These are phyloP conservation scores for Rynchops niger DNA, from an alignment of 2,113 vertebrate species.

Conservation along the genomic window DNA sequence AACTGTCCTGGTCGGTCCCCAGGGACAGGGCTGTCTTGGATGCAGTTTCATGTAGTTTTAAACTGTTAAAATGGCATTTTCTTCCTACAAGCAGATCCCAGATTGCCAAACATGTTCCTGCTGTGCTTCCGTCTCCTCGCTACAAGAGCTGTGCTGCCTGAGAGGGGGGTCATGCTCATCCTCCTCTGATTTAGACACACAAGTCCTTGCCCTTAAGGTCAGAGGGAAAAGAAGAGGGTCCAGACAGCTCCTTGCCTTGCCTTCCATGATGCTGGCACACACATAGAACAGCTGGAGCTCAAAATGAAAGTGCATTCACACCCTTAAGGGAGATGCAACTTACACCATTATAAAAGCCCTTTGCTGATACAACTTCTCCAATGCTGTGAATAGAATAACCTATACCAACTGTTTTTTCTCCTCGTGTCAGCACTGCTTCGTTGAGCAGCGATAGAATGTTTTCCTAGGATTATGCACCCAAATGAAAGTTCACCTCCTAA, in stretches of 20 bases:
- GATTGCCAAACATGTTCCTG: neutral
- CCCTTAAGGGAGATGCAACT: neutral
- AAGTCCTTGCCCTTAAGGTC: neutral
- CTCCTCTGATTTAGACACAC: neutral
- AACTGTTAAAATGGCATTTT: conserved; percentile 9
- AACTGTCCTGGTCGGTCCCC: neutral
- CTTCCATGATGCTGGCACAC: neutral
- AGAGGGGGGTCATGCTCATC: neutral
- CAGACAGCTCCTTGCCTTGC: neutral
- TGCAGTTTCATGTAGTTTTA: neutral
- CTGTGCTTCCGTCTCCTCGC: neutral
- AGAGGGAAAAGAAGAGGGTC: neutral
- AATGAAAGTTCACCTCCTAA: neutral
- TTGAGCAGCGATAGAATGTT: neutral
- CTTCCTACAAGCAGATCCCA: neutral
- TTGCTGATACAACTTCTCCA: neutral
- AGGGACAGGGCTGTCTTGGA: neutral
- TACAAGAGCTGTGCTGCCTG: neutral
- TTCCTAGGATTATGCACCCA: neutral
- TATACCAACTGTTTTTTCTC: neutral
- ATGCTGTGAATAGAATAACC: neutral
- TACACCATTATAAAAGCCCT: neutral
- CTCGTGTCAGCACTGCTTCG: neutral
- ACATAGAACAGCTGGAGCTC: neutral
- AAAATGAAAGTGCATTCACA: neutral